phyloP scores from a whole-genome alignment of 2,797 vertebrate species.

The Cossypha dichroa region DNA sequence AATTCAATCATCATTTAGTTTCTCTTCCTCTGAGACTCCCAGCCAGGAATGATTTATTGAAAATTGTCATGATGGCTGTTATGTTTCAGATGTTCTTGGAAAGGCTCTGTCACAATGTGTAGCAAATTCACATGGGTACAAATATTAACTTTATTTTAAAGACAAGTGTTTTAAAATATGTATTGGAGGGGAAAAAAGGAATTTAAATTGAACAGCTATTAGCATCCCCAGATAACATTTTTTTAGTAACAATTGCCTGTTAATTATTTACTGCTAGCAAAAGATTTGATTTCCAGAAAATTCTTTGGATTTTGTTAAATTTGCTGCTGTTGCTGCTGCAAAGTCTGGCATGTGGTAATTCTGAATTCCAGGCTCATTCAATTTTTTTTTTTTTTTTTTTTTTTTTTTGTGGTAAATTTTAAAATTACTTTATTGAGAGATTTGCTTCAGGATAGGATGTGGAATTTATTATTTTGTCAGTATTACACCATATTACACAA shows the following conservation, averaged over 20 bases:
- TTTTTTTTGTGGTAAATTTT: not conserved
- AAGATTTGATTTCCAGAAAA: not conserved
- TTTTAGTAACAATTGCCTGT: not conserved
- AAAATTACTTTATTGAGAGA: not conserved
- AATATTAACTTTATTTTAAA: slow-evolving; percentile 11
- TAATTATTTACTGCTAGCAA: slow-evolving; percentile 1
- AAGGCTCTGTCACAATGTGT: not conserved
- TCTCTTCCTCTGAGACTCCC: slow-evolving; percentile 26
- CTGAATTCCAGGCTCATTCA: not conserved
- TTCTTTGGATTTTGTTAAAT: not conserved
- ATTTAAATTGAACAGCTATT: not conserved
- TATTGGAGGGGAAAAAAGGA: not conserved
- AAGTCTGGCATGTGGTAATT: not conserved
- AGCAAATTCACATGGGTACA: not conserved
- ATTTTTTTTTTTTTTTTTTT: not conserved
- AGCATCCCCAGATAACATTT: not conserved
- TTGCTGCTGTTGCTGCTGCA: fast-evolving
- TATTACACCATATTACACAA: not conserved
- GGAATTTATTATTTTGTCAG: not conserved
- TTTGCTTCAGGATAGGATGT: not conserved
- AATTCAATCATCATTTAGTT: slow-evolving; percentile 44
- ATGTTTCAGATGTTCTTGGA: slow-evolving; percentile 10
- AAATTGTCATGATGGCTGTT: slow-evolving; percentile 40
- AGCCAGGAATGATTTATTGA: slow-evolving; percentile 6
- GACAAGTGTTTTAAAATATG: not conserved